Percentiles rank a stretch among this genome's conserved stretches.
phyloP scores from a whole-genome alignment of 2,888 invertebrate genomes.

The Eilema caniola region DNA sequence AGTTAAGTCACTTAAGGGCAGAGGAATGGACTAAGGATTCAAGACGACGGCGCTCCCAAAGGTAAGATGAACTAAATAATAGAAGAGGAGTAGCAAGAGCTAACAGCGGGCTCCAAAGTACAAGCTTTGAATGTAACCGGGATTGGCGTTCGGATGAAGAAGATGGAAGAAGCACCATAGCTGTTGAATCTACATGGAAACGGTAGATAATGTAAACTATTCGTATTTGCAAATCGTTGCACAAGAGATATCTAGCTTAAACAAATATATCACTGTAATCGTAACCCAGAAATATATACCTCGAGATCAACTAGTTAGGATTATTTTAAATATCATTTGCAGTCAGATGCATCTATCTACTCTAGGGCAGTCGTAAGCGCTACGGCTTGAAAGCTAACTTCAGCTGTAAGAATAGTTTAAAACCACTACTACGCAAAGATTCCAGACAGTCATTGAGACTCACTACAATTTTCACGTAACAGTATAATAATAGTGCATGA shows the following conservation, averaged over 20 bases:
- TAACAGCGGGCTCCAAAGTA: too few species aligned
- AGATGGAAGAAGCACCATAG: too few species aligned
- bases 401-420: neutral
- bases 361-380: too few species aligned
- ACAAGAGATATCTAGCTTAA: neutral
- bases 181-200: neutral
- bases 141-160: too few species aligned
- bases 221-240: neutral
- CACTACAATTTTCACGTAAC: constrained; percentile 33
- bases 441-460: constrained; percentile 6
- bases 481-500: constrained; percentile 65
- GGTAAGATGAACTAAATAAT: too few species aligned
- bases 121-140: too few species aligned
- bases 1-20: neutral
- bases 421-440: neutral
- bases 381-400: neutral
- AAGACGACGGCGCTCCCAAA: neutral
- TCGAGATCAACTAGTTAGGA: neutral
- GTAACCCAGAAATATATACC: neutral
- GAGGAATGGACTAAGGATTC: neutral
- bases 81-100: too few species aligned
- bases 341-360: too few species aligned
- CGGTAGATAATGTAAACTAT: constrained; percentile 1
- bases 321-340: constrained; percentile 23
- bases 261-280: constrained; percentile 32